Evolutionary conservation across 2,113 vertebrate species (phyloP).

Genomic region (Mirza zaza): DNA sequence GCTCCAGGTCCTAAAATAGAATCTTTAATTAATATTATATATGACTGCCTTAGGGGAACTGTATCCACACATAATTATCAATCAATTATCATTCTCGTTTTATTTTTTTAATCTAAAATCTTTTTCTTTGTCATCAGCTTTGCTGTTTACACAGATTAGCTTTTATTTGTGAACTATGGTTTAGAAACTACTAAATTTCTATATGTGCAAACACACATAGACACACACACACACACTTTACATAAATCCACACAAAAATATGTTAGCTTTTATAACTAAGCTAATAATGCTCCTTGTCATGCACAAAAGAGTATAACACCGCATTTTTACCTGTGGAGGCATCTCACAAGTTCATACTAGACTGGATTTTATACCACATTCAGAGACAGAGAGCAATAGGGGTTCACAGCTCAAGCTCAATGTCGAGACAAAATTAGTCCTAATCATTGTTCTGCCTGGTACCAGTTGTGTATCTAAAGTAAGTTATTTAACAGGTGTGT

Average conservation of each 20-base stretch:
- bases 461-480: neutral
- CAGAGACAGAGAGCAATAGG: neutral
- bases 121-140: neutral
- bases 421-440: neutral
- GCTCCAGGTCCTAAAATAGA: neutral
- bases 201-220: neutral
- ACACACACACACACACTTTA: neutral
- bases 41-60: neutral
- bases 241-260: neutral
- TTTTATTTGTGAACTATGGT: neutral
- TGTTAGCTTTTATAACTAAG: neutral
- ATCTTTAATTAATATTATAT: neutral
- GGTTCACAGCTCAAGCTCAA: neutral
- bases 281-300: neutral
- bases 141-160: neutral
- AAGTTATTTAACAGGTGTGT: neutral
- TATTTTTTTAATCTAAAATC: neutral
- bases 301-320: neutral
- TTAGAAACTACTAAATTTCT: neutral
- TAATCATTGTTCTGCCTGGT: neutral
- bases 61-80: neutral
- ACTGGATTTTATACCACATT: neutral
- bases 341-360: neutral
- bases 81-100: neutral
- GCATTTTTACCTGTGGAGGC: neutral